Base-by-base conservation (phyloP, 2,888 invertebrate genomes). In the Drosophila nr. perissopoda region DNA sequence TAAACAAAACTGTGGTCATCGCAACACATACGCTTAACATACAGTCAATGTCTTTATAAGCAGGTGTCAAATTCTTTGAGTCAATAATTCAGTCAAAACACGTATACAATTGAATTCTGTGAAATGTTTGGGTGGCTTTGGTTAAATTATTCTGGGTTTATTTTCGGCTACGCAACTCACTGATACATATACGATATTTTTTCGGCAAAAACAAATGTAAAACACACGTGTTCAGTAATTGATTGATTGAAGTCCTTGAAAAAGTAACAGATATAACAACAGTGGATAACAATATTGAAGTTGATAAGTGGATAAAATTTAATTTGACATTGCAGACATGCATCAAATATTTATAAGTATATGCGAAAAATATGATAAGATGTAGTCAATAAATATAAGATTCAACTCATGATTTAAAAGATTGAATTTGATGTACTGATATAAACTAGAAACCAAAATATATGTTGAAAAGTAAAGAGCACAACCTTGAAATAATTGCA, bases 181-280 rank as follows among this genome's bases (percentile, higher is more conserved):
- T 2, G 21, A 42, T 21, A 21, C 11, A 42, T 1, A 5, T 68
- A 33, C 63, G 70, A 78, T 61, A 66, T 77, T 69, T 73, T 62
- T 70, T 66, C 31, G 38, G 56, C 57, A 48, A 48, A 60, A 66
- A 69, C 59, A 66, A 57, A 77, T 73, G 77, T 73, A 60, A 66
- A 54, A 59, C 73, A 56, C 72, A 85, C 78, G 73, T 88, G 83
- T 79, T 76, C 57, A 69, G 54, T 81, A 79, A 79, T 82, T 83
- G 82, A 80, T 85, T 78, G 86, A 85, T 82, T 78, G 67, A 63
- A 72, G 70, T 48, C 74, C 66, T 69, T 74, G 61, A 59, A 57
- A 74, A 65, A 65, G 68, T 58, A 89, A 65, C 83, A 87, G 80
- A 70, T 78, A 58, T 29, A 40, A 13, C 21, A 42, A 5, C 16